Evolutionary conservation across 2,888 invertebrate genomes (phyloP).

Genomic region (Diaperis boleti): DNA sequence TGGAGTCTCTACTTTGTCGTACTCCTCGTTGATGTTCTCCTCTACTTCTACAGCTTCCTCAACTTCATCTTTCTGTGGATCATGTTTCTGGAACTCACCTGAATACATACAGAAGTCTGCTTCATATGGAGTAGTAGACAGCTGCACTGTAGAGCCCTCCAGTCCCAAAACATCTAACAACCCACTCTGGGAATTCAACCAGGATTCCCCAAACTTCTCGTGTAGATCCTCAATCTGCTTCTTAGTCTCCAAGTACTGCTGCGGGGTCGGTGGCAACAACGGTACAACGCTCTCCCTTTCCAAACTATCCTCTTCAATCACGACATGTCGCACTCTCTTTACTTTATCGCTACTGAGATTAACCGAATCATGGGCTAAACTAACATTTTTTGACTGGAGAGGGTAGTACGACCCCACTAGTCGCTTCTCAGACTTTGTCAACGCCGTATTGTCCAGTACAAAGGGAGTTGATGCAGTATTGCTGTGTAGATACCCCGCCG

Average conservation of each 20-base stretch:
- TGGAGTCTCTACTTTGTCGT: constrained; percentile 37
- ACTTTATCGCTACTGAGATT: constrained; percentile 48
- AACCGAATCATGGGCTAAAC: constrained; percentile 23
- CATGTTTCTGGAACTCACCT: constrained; percentile 25
- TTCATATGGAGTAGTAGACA: constrained; percentile 52
- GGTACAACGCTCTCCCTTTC: constrained; percentile 60
- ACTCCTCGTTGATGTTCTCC: constrained; percentile 19
- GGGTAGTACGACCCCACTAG: constrained; percentile 65
- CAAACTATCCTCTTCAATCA: constrained; percentile 63
- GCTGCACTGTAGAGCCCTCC: constrained; percentile 54
- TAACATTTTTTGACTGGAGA: constrained; percentile 36
- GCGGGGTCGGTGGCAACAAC: constrained; percentile 50
- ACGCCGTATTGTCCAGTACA: constrained; percentile 68
- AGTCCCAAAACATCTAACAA: constrained; percentile 70
- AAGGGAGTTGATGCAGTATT: constrained; percentile 69
- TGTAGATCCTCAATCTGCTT: constrained; percentile 71
- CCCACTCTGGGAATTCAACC: constrained; percentile 67
- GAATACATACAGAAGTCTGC: constrained; percentile 49
- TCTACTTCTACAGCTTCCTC: neutral
- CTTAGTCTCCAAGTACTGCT: constrained; percentile 70
- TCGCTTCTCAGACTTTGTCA: constrained; percentile 70
- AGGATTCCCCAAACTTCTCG: constrained; percentile 72
- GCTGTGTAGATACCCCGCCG: constrained; percentile 70
- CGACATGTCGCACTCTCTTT: constrained; percentile 64
- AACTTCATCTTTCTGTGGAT: neutral